phyloP scores from a whole-genome alignment of 1,140 invertebrate species.

The Watersipora subatra region DNA sequence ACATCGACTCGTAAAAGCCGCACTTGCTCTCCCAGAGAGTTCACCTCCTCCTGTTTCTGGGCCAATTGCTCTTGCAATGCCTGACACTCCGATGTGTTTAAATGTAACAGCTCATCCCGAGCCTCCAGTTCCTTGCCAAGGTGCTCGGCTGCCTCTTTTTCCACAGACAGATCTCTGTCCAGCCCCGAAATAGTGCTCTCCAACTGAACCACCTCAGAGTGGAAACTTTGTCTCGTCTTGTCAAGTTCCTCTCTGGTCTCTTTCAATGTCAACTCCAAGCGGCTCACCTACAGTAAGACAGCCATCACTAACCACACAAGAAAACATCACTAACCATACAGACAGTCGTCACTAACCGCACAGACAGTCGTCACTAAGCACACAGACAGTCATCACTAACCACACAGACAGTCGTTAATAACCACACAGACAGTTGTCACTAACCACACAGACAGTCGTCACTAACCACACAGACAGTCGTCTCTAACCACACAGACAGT shows the following conservation, averaged over 20 bases:
- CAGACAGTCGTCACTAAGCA: too few relatives aligned
- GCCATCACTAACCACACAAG: too few relatives aligned
- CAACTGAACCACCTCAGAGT: conserved; percentile 22
- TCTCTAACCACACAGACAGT: too few relatives aligned
- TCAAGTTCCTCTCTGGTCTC: conserved; percentile 34
- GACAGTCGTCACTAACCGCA: too few relatives aligned
- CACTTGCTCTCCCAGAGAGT: conserved; percentile 4
- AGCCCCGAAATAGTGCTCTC: conserved; percentile 22
- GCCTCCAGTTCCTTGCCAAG: background rate
- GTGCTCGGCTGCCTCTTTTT: conserved; percentile 10
- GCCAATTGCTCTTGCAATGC: conserved; percentile 22
- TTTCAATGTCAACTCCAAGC: conserved; percentile 28
- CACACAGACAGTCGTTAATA: too few relatives aligned
- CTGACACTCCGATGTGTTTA: conserved; percentile 7
- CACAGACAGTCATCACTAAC: too few relatives aligned
- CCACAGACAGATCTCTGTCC: conserved; percentile 19
- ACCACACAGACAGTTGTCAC: too few relatives aligned
- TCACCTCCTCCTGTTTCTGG: conserved; percentile 24
- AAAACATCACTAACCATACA: too few relatives aligned
- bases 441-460: too few relatives aligned
- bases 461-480: too few relatives aligned
- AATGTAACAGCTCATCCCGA: background rate
- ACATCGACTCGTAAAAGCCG: background rate
- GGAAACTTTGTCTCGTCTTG: conserved; percentile 28
- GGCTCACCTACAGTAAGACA: conserved; percentile 19